Base-by-base conservation (phyloP, 2,888 invertebrate species). In the Malacosoma neustria region DNA sequence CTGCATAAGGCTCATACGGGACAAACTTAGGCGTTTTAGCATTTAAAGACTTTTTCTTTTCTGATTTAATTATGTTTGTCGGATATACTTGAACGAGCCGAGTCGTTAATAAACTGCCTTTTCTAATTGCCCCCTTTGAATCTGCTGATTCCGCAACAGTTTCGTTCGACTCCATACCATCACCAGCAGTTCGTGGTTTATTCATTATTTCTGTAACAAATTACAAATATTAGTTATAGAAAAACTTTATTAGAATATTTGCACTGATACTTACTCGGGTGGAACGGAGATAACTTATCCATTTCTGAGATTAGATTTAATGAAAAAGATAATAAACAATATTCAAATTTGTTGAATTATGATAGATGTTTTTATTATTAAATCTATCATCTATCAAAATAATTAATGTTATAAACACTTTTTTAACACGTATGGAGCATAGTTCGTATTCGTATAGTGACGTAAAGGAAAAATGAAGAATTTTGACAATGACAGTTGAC, bases 1-100 rank as follows among this genome's bases (percentile, higher is more conserved):
- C 94, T 58, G 94, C 91, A 61, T 95, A 96, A 0, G 96, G 96
- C 61, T 96, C 96, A 51, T 93, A 95, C 0, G 96, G 96, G 29
- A 96, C 89, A 70, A 95, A 96, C 62, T 93, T 95, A 0, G 95
- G 94, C 48, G 92, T 91, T 56, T 90, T 91, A 7, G 89, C 71
- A 35, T 87, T 72, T 43, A 81, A 80, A 31, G 85, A 79, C 34
- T 84, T 84, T 52, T 88, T 89, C 49, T 87, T 89, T 32, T 87
- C 84, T 11, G 86, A 77, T 37, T 76, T 87, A 29, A 91, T 76
- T 43, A 90, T 81, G 52, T 89, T 90, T 7, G 93, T 91, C 34
- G 91, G 69, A 46, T 65, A 82, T n/a, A 85, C 55, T 54, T 85
- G 82, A 11, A 84, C 63, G 4, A 85, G 61, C 5, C 80, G 69